These are phyloP conservation scores for Pseudonaja textilis DNA, from an alignment of 2,113 vertebrate species.

Conservation along the genomic window DNA sequence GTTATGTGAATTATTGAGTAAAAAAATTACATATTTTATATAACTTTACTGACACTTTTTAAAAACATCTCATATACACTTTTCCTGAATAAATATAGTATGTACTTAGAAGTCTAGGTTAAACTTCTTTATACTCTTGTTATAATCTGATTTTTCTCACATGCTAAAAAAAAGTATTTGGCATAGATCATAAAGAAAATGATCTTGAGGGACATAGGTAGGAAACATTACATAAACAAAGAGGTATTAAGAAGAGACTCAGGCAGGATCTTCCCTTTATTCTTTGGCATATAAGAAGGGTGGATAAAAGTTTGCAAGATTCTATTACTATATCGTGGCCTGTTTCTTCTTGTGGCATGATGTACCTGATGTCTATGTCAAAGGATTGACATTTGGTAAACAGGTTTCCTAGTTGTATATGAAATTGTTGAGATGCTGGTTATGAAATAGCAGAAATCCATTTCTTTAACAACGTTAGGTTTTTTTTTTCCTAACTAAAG, in stretches of 20 bases:
- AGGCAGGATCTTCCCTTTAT: neutral
- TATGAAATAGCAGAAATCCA: neutral
- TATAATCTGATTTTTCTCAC: neutral
- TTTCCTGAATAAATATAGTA: neutral
- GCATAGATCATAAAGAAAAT: neutral
- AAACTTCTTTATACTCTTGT: neutral
- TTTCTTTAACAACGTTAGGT: neutral
- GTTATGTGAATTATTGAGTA: neutral
- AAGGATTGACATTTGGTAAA: neutral
- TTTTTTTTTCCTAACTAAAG: neutral
- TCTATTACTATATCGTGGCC: neutral
- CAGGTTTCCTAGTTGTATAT: neutral
- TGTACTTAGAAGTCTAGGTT: neutral
- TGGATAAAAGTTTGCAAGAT: neutral
- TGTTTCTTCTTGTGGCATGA: neutral
- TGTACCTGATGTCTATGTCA: neutral
- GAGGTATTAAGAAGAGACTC: neutral
- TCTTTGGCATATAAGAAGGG: neutral
- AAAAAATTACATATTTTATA: neutral
- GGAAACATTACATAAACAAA: neutral
- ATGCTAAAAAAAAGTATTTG: neutral
- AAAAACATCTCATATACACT: neutral
- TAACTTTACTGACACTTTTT: neutral
- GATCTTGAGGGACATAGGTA: neutral
- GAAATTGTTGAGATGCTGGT: neutral